Conservation (phyloP, 2,888 invertebrate genomes). For the Caenorhabditis sp. region DNA sequence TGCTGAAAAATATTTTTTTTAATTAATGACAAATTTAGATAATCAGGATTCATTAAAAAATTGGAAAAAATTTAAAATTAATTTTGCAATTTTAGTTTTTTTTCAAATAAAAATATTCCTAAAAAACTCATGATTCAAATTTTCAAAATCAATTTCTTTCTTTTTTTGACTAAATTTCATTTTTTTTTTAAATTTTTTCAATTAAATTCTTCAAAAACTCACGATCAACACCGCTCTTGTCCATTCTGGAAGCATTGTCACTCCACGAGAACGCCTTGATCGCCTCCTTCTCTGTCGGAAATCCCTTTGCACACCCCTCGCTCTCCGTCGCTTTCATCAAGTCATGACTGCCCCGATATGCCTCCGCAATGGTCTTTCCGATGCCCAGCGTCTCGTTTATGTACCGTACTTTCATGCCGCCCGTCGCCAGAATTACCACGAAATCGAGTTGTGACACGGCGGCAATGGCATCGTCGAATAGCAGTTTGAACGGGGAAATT, state of each 20-base stretch:
- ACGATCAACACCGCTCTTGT: constrained; percentile 57
- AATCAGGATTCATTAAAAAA: too few relatives aligned
- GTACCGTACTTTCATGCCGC: constrained; percentile 75
- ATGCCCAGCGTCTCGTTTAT: constrained; percentile 68
- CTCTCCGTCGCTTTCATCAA: constrained; percentile 58
- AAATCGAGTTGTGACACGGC: constrained; percentile 77
- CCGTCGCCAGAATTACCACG: constrained; percentile 76
- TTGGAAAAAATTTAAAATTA: too few relatives aligned
- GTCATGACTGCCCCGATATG: constrained; percentile 59
- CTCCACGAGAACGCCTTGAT: constrained; percentile 65
- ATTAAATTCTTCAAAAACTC: too few relatives aligned
- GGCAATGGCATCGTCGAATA: constrained; percentile 71
- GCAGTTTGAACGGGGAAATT: constrained; percentile 77
- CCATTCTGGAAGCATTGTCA: constrained; percentile 55
- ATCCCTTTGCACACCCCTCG: constrained; percentile 69
- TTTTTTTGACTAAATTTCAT: too few relatives aligned
- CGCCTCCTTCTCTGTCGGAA: constrained; percentile 65
- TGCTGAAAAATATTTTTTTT: too few relatives aligned
- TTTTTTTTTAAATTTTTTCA: too few relatives aligned
- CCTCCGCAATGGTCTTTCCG: constrained; percentile 58
- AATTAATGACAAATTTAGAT: too few relatives aligned
- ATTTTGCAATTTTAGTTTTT: too few relatives aligned
- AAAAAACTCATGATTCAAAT: too few relatives aligned
- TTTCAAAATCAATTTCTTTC: too few relatives aligned
- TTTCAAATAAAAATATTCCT: too few relatives aligned